Conservation (phyloP, 2,797 vertebrate genomes). For the Oreochromis grahami region DNA sequence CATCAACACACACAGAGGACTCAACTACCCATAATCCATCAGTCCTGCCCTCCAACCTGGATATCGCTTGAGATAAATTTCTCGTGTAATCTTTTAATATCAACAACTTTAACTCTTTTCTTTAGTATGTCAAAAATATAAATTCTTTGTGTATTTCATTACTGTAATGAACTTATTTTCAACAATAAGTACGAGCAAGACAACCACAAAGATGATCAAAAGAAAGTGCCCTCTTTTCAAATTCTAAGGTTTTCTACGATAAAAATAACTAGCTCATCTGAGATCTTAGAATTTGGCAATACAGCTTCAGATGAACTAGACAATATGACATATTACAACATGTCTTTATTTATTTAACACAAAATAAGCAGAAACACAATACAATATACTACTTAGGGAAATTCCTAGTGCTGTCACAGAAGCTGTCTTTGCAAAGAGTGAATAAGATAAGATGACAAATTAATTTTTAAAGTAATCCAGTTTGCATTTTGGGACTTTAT, state of each 20-base stretch:
- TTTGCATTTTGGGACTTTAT: not conserved
- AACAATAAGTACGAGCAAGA: not conserved
- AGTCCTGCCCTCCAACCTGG: not conserved
- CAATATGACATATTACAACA: not conserved
- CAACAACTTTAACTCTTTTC: not conserved
- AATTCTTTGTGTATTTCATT: not conserved
- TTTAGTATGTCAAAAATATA: not conserved
- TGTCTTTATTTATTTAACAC: not conserved
- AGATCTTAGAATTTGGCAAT: not conserved
- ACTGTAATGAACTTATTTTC: not conserved
- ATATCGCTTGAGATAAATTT: not conserved
- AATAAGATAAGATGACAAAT: not conserved
- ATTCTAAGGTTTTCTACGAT: not conserved
- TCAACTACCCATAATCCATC: conserved; percentile 72
- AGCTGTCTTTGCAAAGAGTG: not conserved
- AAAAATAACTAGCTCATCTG: accelerated
- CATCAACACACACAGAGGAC: conserved; percentile 52
- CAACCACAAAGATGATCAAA: not conserved
- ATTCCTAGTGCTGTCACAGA: not conserved
- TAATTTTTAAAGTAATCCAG: not conserved
- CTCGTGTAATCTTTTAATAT: not conserved
- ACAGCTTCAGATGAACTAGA: not conserved
- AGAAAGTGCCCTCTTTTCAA: not conserved
- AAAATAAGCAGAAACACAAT: not conserved
- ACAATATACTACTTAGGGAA: not conserved